Conservation (phyloP, 2,888 invertebrate genomes). For the Dorcus parallelipipedus region DNA sequence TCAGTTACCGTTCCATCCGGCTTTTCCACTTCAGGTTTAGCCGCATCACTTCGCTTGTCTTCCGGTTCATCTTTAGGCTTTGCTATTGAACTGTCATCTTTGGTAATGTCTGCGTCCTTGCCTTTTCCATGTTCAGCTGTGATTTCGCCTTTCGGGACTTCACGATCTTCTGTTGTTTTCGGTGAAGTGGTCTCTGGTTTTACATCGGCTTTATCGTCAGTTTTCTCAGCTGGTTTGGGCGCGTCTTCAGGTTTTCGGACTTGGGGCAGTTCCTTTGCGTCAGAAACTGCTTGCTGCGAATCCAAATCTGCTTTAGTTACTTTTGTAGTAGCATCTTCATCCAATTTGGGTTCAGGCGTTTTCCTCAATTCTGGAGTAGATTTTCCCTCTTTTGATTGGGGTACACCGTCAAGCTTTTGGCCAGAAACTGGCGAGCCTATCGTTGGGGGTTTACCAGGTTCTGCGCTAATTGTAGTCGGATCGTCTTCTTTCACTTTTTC, state of each 20-base stretch:
- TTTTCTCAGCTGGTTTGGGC: background rate
- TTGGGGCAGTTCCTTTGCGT: background rate
- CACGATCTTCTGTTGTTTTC: background rate
- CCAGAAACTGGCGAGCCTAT: too few species aligned
- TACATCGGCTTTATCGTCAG: background rate
- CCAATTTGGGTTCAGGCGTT: too few species aligned
- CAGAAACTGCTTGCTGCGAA: background rate
- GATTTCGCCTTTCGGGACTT: conserved; percentile 9
- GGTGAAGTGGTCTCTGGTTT: conserved; percentile 1
- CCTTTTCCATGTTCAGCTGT: conserved; percentile 2
- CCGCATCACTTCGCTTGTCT: conserved; percentile 1
- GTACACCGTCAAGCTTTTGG: too few species aligned
- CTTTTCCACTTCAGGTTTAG: conserved; percentile 4
- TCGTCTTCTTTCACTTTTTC: too few species aligned
- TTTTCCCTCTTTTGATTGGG: too few species aligned
- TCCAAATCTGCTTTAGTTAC: too few species aligned
- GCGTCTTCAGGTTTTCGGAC: background rate
- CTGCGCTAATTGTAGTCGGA: too few species aligned
- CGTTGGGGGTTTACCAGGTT: too few species aligned
- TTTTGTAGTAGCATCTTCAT: too few species aligned
- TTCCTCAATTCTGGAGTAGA: too few species aligned
- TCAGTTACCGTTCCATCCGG: background rate
- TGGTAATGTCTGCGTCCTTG: background rate
- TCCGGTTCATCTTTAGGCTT: background rate
- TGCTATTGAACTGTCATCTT: background rate